Evolutionary conservation across 2,113 vertebrate species (phyloP).

Genomic region (Narcine bancroftii): DNA sequence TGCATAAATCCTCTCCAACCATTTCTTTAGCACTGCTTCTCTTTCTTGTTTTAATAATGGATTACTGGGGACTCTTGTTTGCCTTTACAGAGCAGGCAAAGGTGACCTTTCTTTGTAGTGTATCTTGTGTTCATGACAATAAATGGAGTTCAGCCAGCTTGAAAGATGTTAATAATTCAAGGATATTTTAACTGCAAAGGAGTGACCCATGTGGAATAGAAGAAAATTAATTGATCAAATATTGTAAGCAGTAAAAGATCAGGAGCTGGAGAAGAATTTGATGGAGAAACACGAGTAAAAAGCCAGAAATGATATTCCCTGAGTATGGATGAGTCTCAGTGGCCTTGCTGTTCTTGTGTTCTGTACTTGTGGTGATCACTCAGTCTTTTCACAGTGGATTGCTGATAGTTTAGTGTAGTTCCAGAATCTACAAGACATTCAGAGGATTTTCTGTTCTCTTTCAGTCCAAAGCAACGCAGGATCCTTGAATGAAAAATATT

Average conservation of each 20-base stretch:
- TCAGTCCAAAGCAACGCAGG: neutral
- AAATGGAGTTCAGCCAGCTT: neutral
- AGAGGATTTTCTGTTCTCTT: neutral
- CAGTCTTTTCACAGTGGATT: neutral
- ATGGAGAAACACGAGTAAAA: neutral
- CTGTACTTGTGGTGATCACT: neutral
- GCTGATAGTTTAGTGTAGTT: neutral
- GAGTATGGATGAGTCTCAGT: neutral
- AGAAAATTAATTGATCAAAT: too few relatives aligned
- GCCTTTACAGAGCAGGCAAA: too few relatives aligned
- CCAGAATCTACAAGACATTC: neutral
- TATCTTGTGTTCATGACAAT: too few relatives aligned
- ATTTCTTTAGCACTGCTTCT: too few relatives aligned
- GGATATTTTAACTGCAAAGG: too few relatives aligned
- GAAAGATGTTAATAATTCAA: neutral
- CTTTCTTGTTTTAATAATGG: too few relatives aligned
- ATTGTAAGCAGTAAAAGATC: neutral
- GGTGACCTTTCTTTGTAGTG: too few relatives aligned
- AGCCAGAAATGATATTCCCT: neutral
- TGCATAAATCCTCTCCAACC: too few relatives aligned
- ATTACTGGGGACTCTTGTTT: too few relatives aligned
- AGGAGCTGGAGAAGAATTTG: neutral
- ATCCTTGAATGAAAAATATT: too few relatives aligned
- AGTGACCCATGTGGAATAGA: too few relatives aligned
- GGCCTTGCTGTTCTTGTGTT: neutral